Base-by-base conservation (phyloP, 2,888 invertebrate species). In the Chloromyia formosa region DNA sequence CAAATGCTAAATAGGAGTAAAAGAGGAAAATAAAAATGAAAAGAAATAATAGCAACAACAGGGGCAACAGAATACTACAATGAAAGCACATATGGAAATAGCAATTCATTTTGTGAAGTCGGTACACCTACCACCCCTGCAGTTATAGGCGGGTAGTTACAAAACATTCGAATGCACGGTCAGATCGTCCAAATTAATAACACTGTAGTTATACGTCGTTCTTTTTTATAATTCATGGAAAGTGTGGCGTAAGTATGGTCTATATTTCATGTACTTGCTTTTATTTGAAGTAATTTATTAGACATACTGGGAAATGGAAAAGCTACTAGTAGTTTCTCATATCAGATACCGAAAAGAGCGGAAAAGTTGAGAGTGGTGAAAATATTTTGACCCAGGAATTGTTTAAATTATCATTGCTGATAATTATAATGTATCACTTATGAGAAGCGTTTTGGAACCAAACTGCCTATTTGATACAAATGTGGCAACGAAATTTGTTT, bases 231-330 rank as follows among this genome's bases (percentile, higher is more conserved):
- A 69, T 69, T 54, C 69, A 69, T 54, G 18, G 56, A 22, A 69
- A 54, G 56, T 54, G 69, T 69, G 56, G 69, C 23, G 56, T 69
- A 56, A 35, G 56, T 40, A 56, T 18, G 54, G 54, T 69, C 54
- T 56, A 69, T 69, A 69, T 54, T 54, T 69, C 69, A 35, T 69
- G 69, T 27, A 69, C 35, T 49, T 66, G 62, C 40, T 66, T 66
- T 45, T 35, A 66, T 66, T 66, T 66, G 49, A 49, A 66, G 66
- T 66, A 49, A 66, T 66, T 66, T 66, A 66, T 66, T 66, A 66
- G 66, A 66, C 66, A 66, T 45, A 66, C 10, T 35, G 49, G 66
- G 35, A 66, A 66, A 35, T 12, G 66, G 18, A 66, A 49, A 62
- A 14, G 12, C 14, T n/a, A 23, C 60, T 35, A 4, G 27, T 35